A percentile compares a stretch with the other conserved stretches of the same genome.
phyloP scores from a whole-genome alignment of 2,888 invertebrate species.

The Dioctria rufipes region DNA sequence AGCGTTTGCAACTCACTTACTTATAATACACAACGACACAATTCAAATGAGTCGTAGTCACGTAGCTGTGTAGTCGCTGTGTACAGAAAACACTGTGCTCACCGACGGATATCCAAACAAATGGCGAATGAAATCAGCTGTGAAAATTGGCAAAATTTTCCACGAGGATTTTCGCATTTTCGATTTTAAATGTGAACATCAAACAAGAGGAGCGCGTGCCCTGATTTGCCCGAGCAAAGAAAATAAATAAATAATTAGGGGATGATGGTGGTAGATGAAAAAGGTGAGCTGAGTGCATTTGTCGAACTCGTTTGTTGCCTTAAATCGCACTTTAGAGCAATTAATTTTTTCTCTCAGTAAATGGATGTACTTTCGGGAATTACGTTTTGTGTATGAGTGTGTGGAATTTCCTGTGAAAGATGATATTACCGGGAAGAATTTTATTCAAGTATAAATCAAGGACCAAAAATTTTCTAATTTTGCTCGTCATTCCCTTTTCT shows the following conservation, averaged over 20 bases:
- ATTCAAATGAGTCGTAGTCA: constrained; percentile 27
- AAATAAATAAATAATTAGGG: constrained; percentile 53
- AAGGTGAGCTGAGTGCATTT: constrained; percentile 25
- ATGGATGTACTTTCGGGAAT: constrained; percentile 7
- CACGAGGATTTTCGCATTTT: constrained; percentile 70
- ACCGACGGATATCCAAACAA: constrained; percentile 61
- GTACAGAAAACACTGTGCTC: constrained; percentile 35
- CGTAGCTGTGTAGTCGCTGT: constrained; percentile 19
- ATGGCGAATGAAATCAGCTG: constrained; percentile 70
- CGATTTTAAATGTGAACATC: constrained; percentile 57
- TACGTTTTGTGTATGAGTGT: background rate
- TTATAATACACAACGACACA: background rate
- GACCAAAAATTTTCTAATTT: background rate
- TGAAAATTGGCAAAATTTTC: constrained; percentile 71
- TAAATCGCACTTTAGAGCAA: background rate
- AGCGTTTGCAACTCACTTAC: constrained; percentile 39
- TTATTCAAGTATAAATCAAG: no score
- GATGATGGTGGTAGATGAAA: constrained; percentile 22
- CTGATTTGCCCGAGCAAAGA: constrained; percentile 40
- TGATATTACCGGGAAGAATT: no score
- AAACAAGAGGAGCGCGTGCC: constrained; percentile 50
- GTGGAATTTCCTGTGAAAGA: no score
- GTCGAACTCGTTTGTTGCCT: constrained; percentile 2
- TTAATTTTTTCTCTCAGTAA: background rate
- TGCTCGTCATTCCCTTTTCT: background rate